Base-by-base conservation (phyloP, 2,888 invertebrate genomes). In the Schizotus pectinicornis region DNA sequence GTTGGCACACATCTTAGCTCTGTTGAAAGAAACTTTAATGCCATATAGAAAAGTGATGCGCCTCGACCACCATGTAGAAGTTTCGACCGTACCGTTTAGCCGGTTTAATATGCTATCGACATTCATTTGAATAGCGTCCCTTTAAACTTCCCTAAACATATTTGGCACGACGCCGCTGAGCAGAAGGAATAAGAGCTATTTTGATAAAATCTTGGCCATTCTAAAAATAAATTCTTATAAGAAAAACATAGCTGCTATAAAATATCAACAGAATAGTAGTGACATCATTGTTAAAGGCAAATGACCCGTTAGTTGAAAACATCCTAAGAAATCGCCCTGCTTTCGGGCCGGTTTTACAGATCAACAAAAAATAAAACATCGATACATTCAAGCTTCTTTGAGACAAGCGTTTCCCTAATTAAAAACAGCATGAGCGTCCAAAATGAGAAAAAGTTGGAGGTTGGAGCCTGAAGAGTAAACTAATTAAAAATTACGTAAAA, bases 401-500 rank as follows among this genome's bases (percentile, higher is more conserved):
- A 3, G 22, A 1, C 39, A 13, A 22, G 31, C 3, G 7, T 41
- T 22, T 8, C 2, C 8, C 9, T n/a, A 11, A 14, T 9, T 6
- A 22, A 14, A 8, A 22, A 41, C 12, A 13, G 11, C 12, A 41
- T 30, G 12, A 14, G 30, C 8, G 5, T 38, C 13, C 6, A 41
- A 14, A 14, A 8, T 7, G 11, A 31, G 32, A 9, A 11, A 42
- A 32, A 32, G 31, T 22, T 22, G 3, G 36, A 52, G 12, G 31
- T 22, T 22, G 3, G 36, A 52, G 12, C 42, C 36, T 35, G 51
- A 52, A 36, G 37, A 42, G 49, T 49, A 49, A 56, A 56, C 56
- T 56, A 56, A 56, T 56, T 56, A 56, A 45, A 54, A 56, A 56
- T 36, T 13, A 56, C 38, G 49, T 37, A 14, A 45, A 50, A 49